Evolutionary conservation across 2,113 vertebrate genomes (phyloP).

Genomic region (Cichladusa arquata): DNA sequence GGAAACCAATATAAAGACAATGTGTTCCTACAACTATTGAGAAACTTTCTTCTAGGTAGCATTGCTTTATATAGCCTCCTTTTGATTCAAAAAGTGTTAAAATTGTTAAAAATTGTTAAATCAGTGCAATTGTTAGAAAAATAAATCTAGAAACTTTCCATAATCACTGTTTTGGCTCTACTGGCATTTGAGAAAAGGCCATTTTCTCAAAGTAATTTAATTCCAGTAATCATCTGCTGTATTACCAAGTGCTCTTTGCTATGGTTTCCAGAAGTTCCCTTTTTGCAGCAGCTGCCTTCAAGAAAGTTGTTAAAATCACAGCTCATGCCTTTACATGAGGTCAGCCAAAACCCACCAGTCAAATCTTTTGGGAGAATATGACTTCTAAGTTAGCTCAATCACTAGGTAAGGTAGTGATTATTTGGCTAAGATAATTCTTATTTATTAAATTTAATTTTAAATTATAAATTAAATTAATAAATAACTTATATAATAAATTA

Average conservation of each 20-base stretch:
- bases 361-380: not conserved
- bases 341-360: not conserved
- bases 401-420: not conserved
- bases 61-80: not conserved
- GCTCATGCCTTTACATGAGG: not conserved
- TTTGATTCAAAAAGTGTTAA: not conserved
- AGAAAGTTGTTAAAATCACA: not conserved
- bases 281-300: not conserved
- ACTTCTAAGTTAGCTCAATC: rapidly evolving
- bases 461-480: no score
- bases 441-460: not conserved
- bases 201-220: not conserved
- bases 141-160: not conserved
- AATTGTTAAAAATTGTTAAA: not conserved
- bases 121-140: not conserved
- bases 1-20: not conserved
- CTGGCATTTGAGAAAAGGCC: not conserved
- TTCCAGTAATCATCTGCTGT: not conserved
- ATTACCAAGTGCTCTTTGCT: not conserved
- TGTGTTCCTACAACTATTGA: not conserved
- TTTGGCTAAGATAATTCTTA: not conserved
- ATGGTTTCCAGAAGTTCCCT: not conserved
- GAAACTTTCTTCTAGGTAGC: not conserved
- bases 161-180: not conserved
- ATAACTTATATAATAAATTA: no score